A percentile compares a stretch with the other conserved stretches of the same genome.
phyloP scores from a whole-genome alignment of 2,888 invertebrate species.

The Acanthoscelides obtectus region DNA sequence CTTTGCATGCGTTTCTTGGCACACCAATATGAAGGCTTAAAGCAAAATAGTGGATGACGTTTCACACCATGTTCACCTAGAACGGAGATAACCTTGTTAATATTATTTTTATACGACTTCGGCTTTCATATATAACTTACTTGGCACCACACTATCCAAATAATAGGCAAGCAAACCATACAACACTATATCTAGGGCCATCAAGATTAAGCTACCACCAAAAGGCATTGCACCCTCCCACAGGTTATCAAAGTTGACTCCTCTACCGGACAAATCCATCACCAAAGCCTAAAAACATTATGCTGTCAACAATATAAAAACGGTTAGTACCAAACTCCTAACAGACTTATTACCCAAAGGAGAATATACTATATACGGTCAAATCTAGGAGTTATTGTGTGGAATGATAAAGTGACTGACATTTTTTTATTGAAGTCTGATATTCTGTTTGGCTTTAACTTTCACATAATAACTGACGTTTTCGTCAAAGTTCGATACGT shows the following conservation, averaged over 20 bases:
- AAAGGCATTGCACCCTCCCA: slow-evolving; percentile 75
- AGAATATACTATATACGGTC: too few relatives aligned
- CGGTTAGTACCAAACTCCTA: too few relatives aligned
- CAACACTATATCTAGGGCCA: slow-evolving; percentile 71
- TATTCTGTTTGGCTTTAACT: too few relatives aligned
- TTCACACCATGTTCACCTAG: slow-evolving; percentile 75
- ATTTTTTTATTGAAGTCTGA: too few relatives aligned
- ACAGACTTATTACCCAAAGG: too few relatives aligned
- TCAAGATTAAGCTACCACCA: slow-evolving; percentile 76
- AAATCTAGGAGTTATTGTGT: too few relatives aligned
- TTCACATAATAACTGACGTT: too few relatives aligned
- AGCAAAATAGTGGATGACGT: slow-evolving; percentile 69
- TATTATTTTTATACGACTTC: neutral
- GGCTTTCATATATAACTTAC: slow-evolving; percentile 44
- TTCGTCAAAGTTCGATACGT: too few relatives aligned
- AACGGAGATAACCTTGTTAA: slow-evolving; percentile 19
- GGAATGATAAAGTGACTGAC: too few relatives aligned
- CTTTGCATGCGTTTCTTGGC: slow-evolving; percentile 45
- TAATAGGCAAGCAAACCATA: slow-evolving; percentile 75
- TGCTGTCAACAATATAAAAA: neutral
- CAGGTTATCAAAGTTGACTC: slow-evolving; percentile 68
- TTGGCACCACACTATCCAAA: slow-evolving; percentile 77
- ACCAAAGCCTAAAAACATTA: slow-evolving; percentile 58
- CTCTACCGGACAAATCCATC: slow-evolving; percentile 66
- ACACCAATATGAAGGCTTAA: slow-evolving; percentile 69